These are phyloP conservation scores for Crossocerus cetratus DNA, from an alignment of 2,888 invertebrate species.

Conservation along the genomic window DNA sequence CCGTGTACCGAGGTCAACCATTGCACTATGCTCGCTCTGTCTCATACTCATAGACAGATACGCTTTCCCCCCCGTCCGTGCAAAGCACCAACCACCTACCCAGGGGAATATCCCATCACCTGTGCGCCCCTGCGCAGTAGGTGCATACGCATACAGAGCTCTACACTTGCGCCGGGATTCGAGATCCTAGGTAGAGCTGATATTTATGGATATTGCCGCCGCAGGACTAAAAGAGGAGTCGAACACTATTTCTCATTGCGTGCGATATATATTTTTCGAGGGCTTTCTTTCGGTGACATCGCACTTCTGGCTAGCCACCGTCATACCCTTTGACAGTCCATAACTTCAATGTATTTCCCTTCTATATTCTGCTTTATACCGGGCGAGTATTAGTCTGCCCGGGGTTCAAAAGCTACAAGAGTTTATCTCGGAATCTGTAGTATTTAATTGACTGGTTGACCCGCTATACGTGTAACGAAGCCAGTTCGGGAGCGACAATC, in stretches of 20 bases:
- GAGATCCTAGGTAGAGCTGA: conserved; percentile 18
- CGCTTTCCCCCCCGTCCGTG: conserved; percentile 44
- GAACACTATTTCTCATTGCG: conserved; percentile 44
- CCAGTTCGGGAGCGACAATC: no score
- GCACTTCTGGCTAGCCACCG: neutral
- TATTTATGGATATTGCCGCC: conserved; percentile 52
- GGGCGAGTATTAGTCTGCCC: no score
- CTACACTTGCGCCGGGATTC: conserved; percentile 11
- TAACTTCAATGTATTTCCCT: no score
- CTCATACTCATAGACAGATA: conserved; percentile 45
- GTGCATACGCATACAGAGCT: conserved; percentile 25
- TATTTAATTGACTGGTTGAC: no score
- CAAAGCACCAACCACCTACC: conserved; percentile 13
- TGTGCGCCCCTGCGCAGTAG: conserved; percentile 30
- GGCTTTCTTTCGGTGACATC: neutral
- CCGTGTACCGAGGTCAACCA: conserved; percentile 71
- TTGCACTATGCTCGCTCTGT: conserved; percentile 61
- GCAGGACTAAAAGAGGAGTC: conserved; percentile 27
- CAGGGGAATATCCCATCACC: conserved; percentile 26
- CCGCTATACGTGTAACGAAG: no score
- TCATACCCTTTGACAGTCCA: no score
- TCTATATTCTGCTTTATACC: no score
- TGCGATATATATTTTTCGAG: conserved; percentile 23
- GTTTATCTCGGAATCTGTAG: no score
- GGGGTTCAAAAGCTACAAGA: no score